phyloP scores from a whole-genome alignment of 2,888 invertebrate genomes.

The Heliconius charithonia region DNA sequence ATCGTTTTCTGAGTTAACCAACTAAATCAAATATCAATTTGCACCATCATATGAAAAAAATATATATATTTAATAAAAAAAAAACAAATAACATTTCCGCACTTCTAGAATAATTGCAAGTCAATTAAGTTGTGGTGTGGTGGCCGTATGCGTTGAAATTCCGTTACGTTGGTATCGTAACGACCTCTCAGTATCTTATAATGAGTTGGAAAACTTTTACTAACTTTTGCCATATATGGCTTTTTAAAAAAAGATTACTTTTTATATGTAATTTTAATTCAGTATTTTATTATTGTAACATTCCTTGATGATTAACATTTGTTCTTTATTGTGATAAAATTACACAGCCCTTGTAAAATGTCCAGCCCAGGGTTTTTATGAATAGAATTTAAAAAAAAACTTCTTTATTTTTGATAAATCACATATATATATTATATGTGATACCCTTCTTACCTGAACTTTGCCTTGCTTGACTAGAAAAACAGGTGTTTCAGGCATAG shows the following conservation, averaged over 20 bases:
- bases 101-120: neutral
- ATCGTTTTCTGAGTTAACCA: too few species aligned
- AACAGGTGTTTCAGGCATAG: slow-evolving; percentile 80
- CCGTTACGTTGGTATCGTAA: neutral
- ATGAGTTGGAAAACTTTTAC: neutral
- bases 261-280: neutral
- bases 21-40: neutral
- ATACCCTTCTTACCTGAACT: slow-evolving; percentile 64
- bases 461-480: slow-evolving; percentile 77
- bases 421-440: too few species aligned
- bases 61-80: too few species aligned
- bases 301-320: neutral
- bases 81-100: neutral
- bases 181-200: neutral
- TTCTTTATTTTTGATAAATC: too few species aligned
- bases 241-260: neutral
- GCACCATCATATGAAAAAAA: neutral
- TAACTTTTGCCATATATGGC: neutral
- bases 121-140: neutral
- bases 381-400: too few species aligned
- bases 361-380: too few species aligned
- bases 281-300: neutral
- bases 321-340: neutral
- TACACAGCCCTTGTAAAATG: too few species aligned
- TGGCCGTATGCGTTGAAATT: neutral